Conservation (phyloP, 30 jellyfish, hydroid and myxozoan genomes). For the Aurelia sp. region DNA sequence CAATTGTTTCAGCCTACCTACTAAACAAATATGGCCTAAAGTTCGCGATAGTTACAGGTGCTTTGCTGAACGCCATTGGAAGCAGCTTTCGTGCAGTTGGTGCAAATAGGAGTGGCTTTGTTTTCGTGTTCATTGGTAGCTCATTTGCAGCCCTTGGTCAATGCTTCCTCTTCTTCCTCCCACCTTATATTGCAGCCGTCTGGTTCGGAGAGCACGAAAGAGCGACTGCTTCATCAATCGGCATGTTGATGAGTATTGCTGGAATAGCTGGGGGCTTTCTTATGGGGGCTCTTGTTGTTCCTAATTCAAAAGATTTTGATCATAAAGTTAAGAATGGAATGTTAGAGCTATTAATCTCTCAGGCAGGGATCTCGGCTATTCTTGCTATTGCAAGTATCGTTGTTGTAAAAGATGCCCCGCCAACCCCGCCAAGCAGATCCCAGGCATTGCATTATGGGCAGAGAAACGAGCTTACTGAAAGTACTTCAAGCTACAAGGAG, state of each 20-base stretch:
- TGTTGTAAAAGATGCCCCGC: constrained; percentile 61
- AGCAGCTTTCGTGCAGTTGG: constrained; percentile 80
- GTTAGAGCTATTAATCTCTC: constrained; percentile 55
- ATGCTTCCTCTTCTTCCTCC: constrained; percentile 79
- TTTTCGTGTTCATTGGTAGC: constrained; percentile 76
- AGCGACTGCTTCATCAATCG: constrained; percentile 92
- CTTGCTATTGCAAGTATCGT: constrained; percentile 45
- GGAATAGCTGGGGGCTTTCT: constrained; percentile 87
- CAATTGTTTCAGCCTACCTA: constrained; percentile 58
- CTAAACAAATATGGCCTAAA: constrained; percentile 76
- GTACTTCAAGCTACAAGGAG: background rate
- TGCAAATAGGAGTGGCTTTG: constrained; percentile 77
- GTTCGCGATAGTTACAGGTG: constrained; percentile 76
- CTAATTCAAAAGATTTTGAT: constrained; percentile 55
- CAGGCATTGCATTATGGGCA: constrained; percentile 37
- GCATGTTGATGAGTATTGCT: constrained; percentile 74
- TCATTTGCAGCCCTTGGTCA: constrained; percentile 84
- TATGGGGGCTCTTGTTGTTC: constrained; percentile 73
- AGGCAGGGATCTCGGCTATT: constrained; percentile 69
- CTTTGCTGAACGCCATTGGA: constrained; percentile 79
- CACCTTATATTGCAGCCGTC: constrained; percentile 93
- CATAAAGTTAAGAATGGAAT: constrained; percentile 72
- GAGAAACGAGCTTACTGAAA: background rate
- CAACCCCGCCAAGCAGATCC: constrained; percentile 91
- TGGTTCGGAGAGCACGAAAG: constrained; percentile 97